These are phyloP conservation scores for Nephrocerus scutellatus DNA, from an alignment of 2,888 invertebrate genomes.

Conservation along the genomic window DNA sequence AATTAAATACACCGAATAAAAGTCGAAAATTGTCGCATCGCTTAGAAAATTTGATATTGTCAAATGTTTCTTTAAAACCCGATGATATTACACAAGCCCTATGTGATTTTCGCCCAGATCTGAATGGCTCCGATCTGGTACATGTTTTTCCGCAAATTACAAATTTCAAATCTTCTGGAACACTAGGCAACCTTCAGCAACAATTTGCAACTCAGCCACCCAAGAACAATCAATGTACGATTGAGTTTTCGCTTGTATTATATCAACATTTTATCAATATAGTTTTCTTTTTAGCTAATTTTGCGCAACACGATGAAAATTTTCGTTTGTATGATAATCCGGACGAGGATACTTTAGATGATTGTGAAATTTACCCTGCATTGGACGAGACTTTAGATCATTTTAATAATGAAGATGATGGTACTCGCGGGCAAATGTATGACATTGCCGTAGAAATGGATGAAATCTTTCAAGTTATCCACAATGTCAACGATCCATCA, in stretches of 20 bases:
- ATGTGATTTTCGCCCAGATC: constrained; percentile 44
- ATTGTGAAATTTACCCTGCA: constrained; percentile 40
- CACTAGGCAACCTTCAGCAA: constrained; percentile 36
- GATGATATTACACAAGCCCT: constrained; percentile 42
- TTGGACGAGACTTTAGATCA: constrained; percentile 38
- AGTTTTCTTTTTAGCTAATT: constrained; percentile 21
- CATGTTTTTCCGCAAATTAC: constrained; percentile 42
- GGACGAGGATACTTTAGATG: constrained; percentile 27
- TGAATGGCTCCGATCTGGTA: constrained; percentile 40
- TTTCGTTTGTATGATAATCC: constrained; percentile 33
- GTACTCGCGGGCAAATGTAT: constrained; percentile 37
- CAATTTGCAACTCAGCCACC: constrained; percentile 32
- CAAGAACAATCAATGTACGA: constrained; percentile 23
- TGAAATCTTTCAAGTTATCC: constrained; percentile 46
- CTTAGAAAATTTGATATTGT: constrained; percentile 41
- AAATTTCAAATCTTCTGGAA: constrained; percentile 37
- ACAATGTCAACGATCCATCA: constrained; percentile 37
- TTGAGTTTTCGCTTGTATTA: constrained; percentile 1
- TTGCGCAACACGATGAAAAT: constrained; percentile 30
- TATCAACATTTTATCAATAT: constrained; percentile 1
- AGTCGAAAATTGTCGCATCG: constrained; percentile 38
- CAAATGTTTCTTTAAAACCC: constrained; percentile 35
- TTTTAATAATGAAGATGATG: constrained; percentile 39
- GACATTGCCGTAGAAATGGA: constrained; percentile 45
- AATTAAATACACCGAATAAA: constrained; percentile 30